Percentiles rank a stretch among this genome's conserved stretches.
These are phyloP conservation scores for Hippolais icterina DNA, from an alignment of 2,113 vertebrate species.

Conservation along the genomic window DNA sequence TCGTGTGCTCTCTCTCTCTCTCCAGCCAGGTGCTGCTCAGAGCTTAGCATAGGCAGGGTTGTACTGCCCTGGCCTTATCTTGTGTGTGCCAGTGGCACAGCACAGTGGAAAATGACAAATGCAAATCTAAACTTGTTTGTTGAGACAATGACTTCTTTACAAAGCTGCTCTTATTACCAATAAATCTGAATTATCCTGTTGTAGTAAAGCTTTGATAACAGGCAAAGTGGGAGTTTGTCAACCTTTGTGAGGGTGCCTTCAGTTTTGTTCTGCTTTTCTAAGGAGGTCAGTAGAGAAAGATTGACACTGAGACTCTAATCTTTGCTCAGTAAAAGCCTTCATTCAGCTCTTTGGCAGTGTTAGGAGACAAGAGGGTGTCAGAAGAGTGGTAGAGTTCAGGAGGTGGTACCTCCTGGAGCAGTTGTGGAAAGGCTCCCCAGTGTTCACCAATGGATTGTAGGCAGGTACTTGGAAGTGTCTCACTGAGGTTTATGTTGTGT, in stretches of 20 bases:
- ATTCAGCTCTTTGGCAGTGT: neutral
- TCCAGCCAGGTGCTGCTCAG: neutral
- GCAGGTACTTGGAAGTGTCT: neutral
- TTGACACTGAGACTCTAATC: neutral
- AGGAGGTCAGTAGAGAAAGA: neutral
- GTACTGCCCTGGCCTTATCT: neutral
- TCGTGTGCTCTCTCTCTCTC: neutral
- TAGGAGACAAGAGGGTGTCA: neutral
- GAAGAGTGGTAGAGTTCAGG: neutral
- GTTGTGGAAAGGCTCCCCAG: neutral
- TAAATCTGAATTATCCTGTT: neutral
- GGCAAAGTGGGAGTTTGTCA: neutral
- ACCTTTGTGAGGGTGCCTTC: neutral
- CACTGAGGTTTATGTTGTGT: neutral
- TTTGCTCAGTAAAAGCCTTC: neutral
- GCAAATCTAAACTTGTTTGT: neutral
- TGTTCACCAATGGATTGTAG: fast-evolving
- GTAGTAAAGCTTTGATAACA: neutral
- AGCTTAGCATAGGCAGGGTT: fast-evolving
- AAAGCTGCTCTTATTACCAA: neutral
- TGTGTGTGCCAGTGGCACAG: neutral
- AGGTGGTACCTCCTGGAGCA: neutral
- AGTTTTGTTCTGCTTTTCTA: neutral
- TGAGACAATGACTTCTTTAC: neutral
- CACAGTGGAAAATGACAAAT: neutral